Conservation (phyloP, 2,888 invertebrate species). For the Ligdia adustata region DNA sequence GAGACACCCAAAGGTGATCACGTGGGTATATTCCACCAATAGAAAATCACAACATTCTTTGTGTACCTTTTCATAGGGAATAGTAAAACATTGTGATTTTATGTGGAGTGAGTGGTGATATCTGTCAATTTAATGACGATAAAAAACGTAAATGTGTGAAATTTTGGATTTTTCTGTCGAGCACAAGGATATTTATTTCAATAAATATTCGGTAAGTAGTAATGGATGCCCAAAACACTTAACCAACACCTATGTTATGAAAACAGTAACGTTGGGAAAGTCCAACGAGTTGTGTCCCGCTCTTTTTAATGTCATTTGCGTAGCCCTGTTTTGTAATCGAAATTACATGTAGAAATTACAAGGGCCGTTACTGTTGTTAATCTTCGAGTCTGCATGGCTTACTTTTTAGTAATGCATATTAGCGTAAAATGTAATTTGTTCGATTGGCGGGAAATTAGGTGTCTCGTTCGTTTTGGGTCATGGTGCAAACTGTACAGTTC, state of each 20-base stretch:
- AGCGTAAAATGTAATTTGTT: slow-evolving; percentile 22
- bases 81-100: slow-evolving; percentile 80
- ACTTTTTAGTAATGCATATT: background rate
- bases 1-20: slow-evolving; percentile 59
- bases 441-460: slow-evolving; percentile 69
- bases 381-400: background rate
- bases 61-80: slow-evolving; percentile 81
- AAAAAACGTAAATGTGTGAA: slow-evolving; percentile 86
- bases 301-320: slow-evolving; percentile 76
- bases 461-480: slow-evolving; percentile 8
- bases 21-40: slow-evolving; percentile 82
- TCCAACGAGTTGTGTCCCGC: slow-evolving; percentile 76
- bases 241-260: slow-evolving; percentile 47
- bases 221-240: slow-evolving; percentile 29
- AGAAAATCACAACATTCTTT: slow-evolving; percentile 76
- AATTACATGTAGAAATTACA: background rate
- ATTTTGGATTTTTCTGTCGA: slow-evolving; percentile 87
- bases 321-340: background rate
- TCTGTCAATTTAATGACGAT: slow-evolving; percentile 80
- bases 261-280: slow-evolving; percentile 71
- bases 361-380: background rate
- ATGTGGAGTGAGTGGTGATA: slow-evolving; percentile 82
- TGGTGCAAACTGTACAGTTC: background rate
- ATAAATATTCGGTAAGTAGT: slow-evolving; percentile 88
- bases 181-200: slow-evolving; percentile 86